A percentile compares a stretch with the other conserved stretches of the same genome.
Conservation (phyloP, 1,140 invertebrate genomes). For the Penaeus indicus region DNA sequence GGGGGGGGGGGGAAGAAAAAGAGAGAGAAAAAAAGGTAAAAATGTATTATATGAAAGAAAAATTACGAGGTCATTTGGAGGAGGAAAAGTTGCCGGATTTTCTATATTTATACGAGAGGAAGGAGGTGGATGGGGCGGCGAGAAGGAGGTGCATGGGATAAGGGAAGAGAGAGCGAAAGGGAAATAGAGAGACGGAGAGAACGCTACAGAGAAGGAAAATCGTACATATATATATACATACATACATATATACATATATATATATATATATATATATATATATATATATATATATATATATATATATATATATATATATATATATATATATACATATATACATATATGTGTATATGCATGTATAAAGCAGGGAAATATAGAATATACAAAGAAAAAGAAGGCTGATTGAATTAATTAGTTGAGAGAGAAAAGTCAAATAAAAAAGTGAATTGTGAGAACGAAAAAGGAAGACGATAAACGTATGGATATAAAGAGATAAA, state of each 20-base stretch:
- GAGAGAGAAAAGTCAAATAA: not conserved
- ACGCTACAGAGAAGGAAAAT: too few species aligned
- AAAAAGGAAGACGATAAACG: too few species aligned
- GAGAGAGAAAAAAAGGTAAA: not conserved
- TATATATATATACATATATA: too few species aligned
- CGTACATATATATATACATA: too few species aligned
- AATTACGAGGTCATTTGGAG: conserved; percentile 23
- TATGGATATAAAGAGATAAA: not conserved
- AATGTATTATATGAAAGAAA: conserved; percentile 29
- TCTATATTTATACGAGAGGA: conserved; percentile 16
- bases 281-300: not conserved
- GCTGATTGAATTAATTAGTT: not conserved
- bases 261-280: too few species aligned
- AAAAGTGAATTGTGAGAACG: not conserved
- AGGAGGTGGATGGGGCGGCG: conserved; percentile 7
- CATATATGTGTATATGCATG: too few species aligned
- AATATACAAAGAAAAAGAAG: not conserved
- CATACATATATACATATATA: too few species aligned
- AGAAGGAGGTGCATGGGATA: not conserved
- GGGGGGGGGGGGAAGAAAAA: not conserved
- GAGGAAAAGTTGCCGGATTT: conserved; percentile 23
- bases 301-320: not conserved
- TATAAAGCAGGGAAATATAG: not conserved
- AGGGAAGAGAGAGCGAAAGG: not conserved
- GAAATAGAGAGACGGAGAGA: not conserved